Conservation (phyloP, 2,797 vertebrate genomes). For the Girardinus metallicus region DNA sequence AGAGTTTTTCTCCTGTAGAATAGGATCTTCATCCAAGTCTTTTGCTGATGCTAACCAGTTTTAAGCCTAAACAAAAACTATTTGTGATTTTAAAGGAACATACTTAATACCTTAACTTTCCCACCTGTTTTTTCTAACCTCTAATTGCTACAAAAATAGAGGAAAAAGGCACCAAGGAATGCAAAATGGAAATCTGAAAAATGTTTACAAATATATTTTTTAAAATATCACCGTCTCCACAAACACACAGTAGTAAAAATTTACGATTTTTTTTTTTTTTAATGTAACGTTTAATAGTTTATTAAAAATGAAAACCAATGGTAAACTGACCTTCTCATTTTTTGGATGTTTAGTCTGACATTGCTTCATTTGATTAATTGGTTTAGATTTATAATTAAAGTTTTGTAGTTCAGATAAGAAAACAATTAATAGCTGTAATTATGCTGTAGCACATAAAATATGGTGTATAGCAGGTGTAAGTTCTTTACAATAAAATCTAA, state of each 20-base stretch:
- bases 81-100: neutral
- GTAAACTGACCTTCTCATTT: neutral
- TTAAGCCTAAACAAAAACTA: neutral
- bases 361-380: neutral
- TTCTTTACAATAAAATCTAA: neutral
- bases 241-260: neutral
- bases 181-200: neutral
- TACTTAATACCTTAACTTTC: neutral
- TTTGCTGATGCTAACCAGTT: too few relatives aligned
- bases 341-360: neutral
- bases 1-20: neutral
- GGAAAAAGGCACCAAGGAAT: neutral
- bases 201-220: neutral
- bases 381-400: too few relatives aligned
- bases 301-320: neutral
- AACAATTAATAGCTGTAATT: neutral
- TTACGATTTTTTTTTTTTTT: neutral
- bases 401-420: neutral
- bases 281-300: too few relatives aligned
- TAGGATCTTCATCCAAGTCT: too few relatives aligned
- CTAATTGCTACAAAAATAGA: neutral
- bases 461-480: neutral
- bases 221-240: neutral
- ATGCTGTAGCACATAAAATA: neutral
- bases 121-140: neutral